Base-by-base conservation (phyloP, 2,113 vertebrate genomes). In the Chaetodon auriga region DNA sequence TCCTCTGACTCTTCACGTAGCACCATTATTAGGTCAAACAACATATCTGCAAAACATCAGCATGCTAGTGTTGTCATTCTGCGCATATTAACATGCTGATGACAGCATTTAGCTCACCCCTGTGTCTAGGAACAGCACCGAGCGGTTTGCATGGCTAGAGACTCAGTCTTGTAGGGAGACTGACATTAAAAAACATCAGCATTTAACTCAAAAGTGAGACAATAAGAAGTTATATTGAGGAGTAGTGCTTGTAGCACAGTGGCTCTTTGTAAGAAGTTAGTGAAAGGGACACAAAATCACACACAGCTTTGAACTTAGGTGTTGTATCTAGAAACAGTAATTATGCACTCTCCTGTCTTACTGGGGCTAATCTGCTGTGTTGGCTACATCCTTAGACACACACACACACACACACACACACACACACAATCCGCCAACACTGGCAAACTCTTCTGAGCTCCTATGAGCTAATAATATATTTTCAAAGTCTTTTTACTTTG, bases 351-450 rank as follows among this genome's bases (percentile, higher is more conserved):
- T n/a, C 53, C 21, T 36, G 41, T 73, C 25, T 86, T 54, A 57
- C 57, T 62, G 51, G 15, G 63, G 58, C 46, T 18, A 23, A 38
- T 68, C 41, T 30, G 68, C 23, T 84, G 68, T 71, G 30, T 30
- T 2, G 41, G 6, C 57, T 46, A 25, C 48, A 51, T 68, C 49
- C 71, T 81, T 51, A 87, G 63, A 72, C 51, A 66, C 66, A 53
- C 41, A 74, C 63, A 70, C 41, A 10, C 75, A 55, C 63, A 84
- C 13, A 45, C 23, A 16, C 2, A 41, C 41, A 41, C 41, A 41
- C 9, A 7, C 43, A 45, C 10, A 45, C 8, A 45, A 45, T 76
- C 45, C 46, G 55, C 48, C 49, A 14, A 43, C n/a, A 66, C 30
- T 68, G 38, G 18, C 30, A 69, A 36, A 53, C 65, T 43, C n/a